Evolutionary conservation across 35 echinoderm and acorn worm species (phyloP).

Genomic region (Holothuria glaberrima): DNA sequence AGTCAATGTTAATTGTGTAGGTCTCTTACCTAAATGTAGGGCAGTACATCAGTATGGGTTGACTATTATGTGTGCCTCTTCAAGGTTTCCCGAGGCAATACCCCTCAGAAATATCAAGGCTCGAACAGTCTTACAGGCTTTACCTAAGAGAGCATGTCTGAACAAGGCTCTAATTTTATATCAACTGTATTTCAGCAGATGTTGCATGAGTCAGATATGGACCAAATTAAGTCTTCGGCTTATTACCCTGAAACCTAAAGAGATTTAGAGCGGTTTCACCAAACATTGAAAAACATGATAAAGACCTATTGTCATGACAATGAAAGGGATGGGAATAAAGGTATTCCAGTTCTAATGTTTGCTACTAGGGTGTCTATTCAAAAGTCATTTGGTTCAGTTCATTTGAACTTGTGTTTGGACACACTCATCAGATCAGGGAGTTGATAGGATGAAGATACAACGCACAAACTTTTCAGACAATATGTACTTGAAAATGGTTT

Average conservation of each 20-base stretch:
- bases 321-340: constrained; percentile 72
- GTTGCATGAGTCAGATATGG: constrained; percentile 61
- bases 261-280: constrained; percentile 62
- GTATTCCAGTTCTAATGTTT: constrained; percentile 70
- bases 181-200: constrained; percentile 72
- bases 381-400: constrained; percentile 76
- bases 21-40: constrained; percentile 72
- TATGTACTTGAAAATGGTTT: too few relatives aligned
- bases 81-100: constrained; percentile 77
- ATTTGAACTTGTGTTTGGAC: constrained; percentile 58
- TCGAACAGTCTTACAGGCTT: constrained; percentile 38
- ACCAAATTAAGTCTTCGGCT: constrained; percentile 43
- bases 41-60: constrained; percentile 75
- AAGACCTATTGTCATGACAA: constrained; percentile 67
- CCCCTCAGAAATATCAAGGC: constrained; percentile 66
- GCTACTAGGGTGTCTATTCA: constrained; percentile 57
- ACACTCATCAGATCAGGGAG: too few relatives aligned
- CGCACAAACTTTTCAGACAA: too few relatives aligned
- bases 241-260: constrained; percentile 72
- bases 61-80: constrained; percentile 81
- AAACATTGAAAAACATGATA: constrained; percentile 85
- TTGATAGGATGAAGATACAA: too few relatives aligned
- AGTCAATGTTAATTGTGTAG: constrained; percentile 80
- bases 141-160: constrained; percentile 59
- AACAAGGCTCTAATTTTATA: constrained; percentile 81